Conservation (phyloP, 2,888 invertebrate genomes). For the Octonoba sinensis region DNA sequence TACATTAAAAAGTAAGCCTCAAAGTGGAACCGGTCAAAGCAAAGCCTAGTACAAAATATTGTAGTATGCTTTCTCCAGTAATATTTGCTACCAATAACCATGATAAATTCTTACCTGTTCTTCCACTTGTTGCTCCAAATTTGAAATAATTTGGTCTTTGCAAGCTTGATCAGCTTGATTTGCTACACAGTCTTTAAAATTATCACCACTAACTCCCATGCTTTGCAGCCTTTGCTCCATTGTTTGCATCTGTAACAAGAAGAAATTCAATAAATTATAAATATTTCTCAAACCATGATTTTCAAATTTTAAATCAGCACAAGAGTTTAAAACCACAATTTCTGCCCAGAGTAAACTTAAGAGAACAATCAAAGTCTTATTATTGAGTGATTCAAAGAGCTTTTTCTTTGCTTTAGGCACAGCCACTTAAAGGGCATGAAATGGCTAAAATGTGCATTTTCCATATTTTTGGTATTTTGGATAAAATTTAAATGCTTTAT, state of each 20-base stretch:
- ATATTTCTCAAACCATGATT: not conserved
- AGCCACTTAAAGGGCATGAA: too few species aligned
- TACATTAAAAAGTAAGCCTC: too few species aligned
- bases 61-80: too few species aligned
- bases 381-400: too few species aligned
- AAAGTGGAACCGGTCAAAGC: too few species aligned
- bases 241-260: constrained; percentile 30
- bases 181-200: constrained; percentile 35
- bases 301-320: not conserved
- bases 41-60: too few species aligned
- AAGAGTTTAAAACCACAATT: not conserved
- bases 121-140: constrained; percentile 86
- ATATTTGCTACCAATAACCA: constrained; percentile 1
- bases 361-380: too few species aligned
- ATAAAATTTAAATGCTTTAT: too few species aligned
- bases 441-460: too few species aligned
- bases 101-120: constrained; percentile 72
- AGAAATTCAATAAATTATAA: not conserved
- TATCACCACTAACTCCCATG: constrained; percentile 32
- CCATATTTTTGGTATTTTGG: too few species aligned
- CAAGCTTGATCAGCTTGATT: constrained; percentile 44
- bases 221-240: constrained; percentile 54
- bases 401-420: too few species aligned
- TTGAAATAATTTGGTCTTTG: constrained; percentile 77
- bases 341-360: not conserved